Percentiles rank a stretch among this genome's conserved stretches.
Conservation (phyloP, 2,888 invertebrate species). For the Fragum fragum region DNA sequence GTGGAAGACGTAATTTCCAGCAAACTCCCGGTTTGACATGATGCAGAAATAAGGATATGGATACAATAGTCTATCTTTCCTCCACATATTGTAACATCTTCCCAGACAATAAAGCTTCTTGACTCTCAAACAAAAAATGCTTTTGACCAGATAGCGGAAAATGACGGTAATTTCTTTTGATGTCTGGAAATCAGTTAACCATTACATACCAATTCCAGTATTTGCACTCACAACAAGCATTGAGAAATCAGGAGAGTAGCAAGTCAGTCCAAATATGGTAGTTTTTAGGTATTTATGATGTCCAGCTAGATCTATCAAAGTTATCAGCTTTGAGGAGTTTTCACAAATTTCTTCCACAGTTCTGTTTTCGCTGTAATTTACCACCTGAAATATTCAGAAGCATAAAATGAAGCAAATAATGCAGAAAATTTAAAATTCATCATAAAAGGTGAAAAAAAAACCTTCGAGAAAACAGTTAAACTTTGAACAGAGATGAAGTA, state of each 20-base stretch:
- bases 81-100: no score
- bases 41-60: no score
- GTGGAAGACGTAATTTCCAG: no score
- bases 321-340: constrained; percentile 96
- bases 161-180: no score
- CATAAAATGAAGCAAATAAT: neutral
- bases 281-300: constrained; percentile 98
- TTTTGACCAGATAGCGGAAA: neutral
- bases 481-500: no score
- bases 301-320: constrained; percentile 96
- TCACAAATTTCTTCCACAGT: constrained; percentile 98
- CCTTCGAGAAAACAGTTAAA: no score
- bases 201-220: constrained; percentile 89
- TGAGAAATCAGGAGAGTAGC: constrained; percentile 96
- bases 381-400: constrained; percentile 91
- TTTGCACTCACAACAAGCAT: constrained; percentile 94
- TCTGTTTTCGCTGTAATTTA: constrained; percentile 95
- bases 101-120: neutral
- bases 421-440: neutral
- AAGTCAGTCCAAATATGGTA: constrained; percentile 97
- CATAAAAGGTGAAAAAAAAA: neutral
- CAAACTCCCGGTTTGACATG: no score
- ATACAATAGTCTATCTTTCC: no score
- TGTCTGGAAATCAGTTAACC: no score
- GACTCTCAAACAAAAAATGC: neutral